Base-by-base conservation (phyloP, 2,797 vertebrate species). In the Pseudomugil gertrudae region DNA sequence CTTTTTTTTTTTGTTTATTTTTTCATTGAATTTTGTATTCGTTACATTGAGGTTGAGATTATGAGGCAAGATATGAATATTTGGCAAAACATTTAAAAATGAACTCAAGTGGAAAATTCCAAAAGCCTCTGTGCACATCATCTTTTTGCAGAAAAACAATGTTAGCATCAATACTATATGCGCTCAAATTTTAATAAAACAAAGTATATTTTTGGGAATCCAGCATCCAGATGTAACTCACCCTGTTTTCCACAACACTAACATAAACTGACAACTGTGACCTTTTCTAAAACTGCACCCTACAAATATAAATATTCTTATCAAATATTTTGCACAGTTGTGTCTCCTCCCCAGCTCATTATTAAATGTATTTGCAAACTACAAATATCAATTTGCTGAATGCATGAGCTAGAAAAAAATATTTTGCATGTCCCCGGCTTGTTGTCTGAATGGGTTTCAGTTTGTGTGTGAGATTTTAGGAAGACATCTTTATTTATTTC, bases 401-500 rank as follows among this genome's bases (percentile, higher is more conserved):
- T 65, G 81, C 80, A 86, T 64, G 70, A 53, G 55, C 36, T 70
- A 15, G 66, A 33, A 13, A 30, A 38, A 51, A 11, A 40, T 30
- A 3, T 30, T 43, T 30, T 72, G 88, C 87, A 91, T 88, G 87
- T 69, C 76, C 74, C 69, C 51, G 36, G 73, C 63, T 78, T 58
- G 27, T 62, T 27, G 61, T 58, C 35, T 52, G 36, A 76, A 62
- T 23, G 67, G 74, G 69, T 57, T 84, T 70, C 64, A 69, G 65
- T 76, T 61, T 80, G 54, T 84, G 51, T 73, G 72, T 66, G 76
- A 64, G 51, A 66, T 80, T 15, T 54, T 67, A 69, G 26, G 9
- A 71, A 6, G 48, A 40, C 54, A 30, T 82, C 75, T 66, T 10
- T 47, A 32, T 56, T 68, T 27, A 55, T 65, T 71, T 43, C 40